phyloP scores from a whole-genome alignment of 2,797 vertebrate species.

The Neomorphus geoffroyi region DNA sequence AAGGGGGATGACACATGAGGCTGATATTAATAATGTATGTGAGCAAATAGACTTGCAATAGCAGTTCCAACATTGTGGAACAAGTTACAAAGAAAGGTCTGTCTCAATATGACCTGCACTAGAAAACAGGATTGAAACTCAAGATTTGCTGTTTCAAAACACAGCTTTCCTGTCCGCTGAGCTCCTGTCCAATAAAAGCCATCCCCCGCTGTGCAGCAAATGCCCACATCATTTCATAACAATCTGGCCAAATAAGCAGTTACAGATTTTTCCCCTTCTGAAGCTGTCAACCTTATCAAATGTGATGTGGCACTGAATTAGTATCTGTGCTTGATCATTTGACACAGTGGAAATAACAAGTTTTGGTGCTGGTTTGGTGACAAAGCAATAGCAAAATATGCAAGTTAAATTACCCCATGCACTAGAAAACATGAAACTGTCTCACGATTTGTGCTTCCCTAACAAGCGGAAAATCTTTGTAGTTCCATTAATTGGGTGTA shows the following conservation, averaged over 20 bases:
- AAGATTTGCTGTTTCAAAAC: conserved; percentile 30
- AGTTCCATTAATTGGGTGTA: neutral
- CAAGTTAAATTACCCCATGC: neutral
- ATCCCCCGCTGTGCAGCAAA: conserved; percentile 25
- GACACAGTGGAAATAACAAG: conserved; percentile 18
- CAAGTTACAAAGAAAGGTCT: conserved; percentile 54
- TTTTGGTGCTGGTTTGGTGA: neutral
- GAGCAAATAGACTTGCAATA: conserved; percentile 48
- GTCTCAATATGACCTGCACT: conserved; percentile 24
- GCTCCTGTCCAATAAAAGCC: conserved; percentile 20
- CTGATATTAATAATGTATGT: conserved; percentile 64
- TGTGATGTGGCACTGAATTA: conserved; percentile 18
- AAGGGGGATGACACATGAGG: conserved; percentile 45
- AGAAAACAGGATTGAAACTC: conserved; percentile 43
- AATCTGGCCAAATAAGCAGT: conserved; percentile 57
- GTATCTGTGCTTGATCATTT: neutral
- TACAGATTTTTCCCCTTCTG: conserved; percentile 20
- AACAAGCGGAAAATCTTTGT: neutral
- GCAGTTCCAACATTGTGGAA: conserved; percentile 20
- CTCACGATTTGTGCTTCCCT: neutral
- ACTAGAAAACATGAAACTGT: neutral
- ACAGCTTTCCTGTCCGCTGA: conserved; percentile 12
- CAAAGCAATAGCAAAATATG: neutral
- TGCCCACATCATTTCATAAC: conserved; percentile 32
- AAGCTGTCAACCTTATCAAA: conserved; percentile 29